Evolutionary conservation across 2,888 invertebrate species (phyloP).

Genomic region (Cosmopolites sordidus): DNA sequence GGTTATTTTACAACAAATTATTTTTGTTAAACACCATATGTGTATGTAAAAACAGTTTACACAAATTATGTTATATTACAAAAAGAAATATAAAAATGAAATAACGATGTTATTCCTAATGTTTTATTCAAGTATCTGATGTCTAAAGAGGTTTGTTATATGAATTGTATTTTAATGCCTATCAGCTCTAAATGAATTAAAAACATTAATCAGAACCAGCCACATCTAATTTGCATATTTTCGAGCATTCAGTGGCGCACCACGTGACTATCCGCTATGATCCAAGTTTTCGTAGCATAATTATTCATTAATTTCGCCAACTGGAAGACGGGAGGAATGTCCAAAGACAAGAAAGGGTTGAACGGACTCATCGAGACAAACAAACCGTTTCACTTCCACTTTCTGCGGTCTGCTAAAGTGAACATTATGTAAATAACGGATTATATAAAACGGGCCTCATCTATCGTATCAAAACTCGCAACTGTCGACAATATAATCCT

Average conservation of each 20-base stretch:
- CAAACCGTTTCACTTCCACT: slow-evolving; percentile 14
- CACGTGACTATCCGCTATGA: neutral
- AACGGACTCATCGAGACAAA: slow-evolving; percentile 11
- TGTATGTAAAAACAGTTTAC: no score
- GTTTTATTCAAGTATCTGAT: no score
- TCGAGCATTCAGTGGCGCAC: neutral
- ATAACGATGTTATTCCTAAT: no score
- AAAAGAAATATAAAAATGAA: no score
- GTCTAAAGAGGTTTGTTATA: no score
- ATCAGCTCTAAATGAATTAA: no score
- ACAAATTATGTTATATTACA: no score
- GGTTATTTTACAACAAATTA: no score
- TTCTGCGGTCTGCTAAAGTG: slow-evolving; percentile 32
- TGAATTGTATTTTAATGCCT: no score
- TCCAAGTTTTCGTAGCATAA: neutral
- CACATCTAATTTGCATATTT: neutral
- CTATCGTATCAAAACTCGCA: slow-evolving; percentile 38
- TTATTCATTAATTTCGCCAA: neutral
- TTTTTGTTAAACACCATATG: no score
- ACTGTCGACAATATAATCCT: slow-evolving; percentile 39
- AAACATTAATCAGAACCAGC: no score
- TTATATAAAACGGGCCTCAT: slow-evolving; percentile 39
- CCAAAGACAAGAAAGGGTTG: slow-evolving; percentile 6
- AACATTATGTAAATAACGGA: slow-evolving; percentile 44
- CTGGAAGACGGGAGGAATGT: neutral